Base-by-base conservation (phyloP, 2,113 vertebrate species). In the Cyphomyrus discorhynchus region DNA sequence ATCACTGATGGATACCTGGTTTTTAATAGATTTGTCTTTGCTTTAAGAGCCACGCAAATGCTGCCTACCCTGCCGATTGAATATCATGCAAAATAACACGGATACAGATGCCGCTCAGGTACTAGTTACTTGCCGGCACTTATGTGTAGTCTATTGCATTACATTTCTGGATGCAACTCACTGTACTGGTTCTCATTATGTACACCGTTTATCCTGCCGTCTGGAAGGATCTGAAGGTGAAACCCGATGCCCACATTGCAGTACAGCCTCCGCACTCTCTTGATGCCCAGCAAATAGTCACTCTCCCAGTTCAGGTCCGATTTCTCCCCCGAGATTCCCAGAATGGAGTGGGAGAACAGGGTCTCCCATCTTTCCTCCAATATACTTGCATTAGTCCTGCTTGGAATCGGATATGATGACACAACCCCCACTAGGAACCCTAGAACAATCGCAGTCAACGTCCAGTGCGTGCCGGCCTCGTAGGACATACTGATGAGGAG, bases 171-270 rank as follows among this genome's bases (percentile, higher is more conserved):
- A 95, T 94, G 95, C 94, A 94, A 99, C 98, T 99, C 97, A 99
- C 98, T 99, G 97, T 99, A 98, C 95, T 96, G 97, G 96, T 96
- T 98, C 93, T 99, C 98, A 95, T 96, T 96, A 94, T 99, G 98
- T 92, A 94, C 97, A 93, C 98, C 98, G 94, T 95, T 97, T 95
- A 99, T 97, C 96, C 95, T 94, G 95, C 98, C 97, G 92, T 97
- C 96, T 92, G 97, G 97, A 93, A 97, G 95, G 94, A 99, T 94
- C 96, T 99, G 98, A 91, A 99, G 97, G 96, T 99, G 98, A 94
- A 98, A 99, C 95, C 98, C 98, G 95, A 99, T 99, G 96, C 98
- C 98, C 95, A 98, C 97, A 95, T 99, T 99, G 97, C 98, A 99
- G 96, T 99, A 99, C 93, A 99, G 98, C 95, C 97, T 97, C 95